These are phyloP conservation scores for Synaphobranchus kaupii DNA, from an alignment of 2,797 vertebrate genomes.

Conservation along the genomic window DNA sequence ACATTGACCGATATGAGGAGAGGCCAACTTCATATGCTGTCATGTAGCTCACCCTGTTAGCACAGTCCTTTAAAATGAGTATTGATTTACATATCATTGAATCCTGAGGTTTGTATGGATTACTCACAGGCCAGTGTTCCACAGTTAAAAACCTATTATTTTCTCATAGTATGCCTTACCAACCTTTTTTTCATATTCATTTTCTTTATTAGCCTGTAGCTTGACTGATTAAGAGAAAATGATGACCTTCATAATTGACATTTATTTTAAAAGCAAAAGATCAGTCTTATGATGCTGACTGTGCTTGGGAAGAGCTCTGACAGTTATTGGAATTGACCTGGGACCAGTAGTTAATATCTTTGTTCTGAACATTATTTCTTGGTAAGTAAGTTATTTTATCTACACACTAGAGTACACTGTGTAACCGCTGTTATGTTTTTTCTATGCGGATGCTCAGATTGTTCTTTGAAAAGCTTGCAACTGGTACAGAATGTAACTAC, in stretches of 20 bases:
- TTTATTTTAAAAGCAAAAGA: background rate
- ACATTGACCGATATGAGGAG: slow-evolving; percentile 1
- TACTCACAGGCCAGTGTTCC: background rate
- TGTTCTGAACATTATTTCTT: background rate
- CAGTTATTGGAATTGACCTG: background rate
- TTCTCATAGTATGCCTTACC: too few species aligned
- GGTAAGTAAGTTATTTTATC: background rate
- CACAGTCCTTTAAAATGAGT: background rate
- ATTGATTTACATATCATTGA: background rate
- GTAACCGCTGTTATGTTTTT: too few species aligned
- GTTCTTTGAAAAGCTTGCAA: too few species aligned
- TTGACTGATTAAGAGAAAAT: background rate
- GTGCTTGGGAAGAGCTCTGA: background rate
- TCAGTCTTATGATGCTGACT: background rate
- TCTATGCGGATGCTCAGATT: too few species aligned
- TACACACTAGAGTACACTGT: background rate
- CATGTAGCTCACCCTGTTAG: background rate
- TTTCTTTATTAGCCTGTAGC: too few species aligned
- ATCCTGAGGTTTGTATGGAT: background rate
- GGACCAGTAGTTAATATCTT: background rate
- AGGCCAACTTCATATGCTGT: background rate
- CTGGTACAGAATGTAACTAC: too few species aligned
- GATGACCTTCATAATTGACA: background rate
- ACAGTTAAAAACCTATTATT: too few species aligned
- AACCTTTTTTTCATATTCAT: too few species aligned